phyloP scores from a whole-genome alignment of 2,888 invertebrate species.

The Melikaiella ostensackeni region DNA sequence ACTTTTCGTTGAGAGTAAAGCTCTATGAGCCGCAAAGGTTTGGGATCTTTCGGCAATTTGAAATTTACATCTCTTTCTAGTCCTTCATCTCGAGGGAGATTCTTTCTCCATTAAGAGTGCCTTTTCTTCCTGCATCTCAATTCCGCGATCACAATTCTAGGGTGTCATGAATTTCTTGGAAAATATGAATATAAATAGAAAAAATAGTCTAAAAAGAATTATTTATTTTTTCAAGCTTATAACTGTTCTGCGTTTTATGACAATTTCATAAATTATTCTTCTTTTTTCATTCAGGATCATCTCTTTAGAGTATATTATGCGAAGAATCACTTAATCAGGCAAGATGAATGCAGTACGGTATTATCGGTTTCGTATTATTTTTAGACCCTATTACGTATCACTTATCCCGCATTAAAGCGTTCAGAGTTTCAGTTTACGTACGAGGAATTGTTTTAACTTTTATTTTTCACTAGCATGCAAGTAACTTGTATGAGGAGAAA shows the following conservation, averaged over 20 bases:
- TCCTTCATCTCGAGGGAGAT: constrained; percentile 7
- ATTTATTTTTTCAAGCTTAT: too few relatives aligned
- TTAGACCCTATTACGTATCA: background rate
- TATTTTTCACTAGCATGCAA: too few relatives aligned
- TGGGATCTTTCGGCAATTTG: background rate
- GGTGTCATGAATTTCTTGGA: background rate
- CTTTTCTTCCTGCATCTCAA: background rate
- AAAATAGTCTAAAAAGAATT: too few relatives aligned
- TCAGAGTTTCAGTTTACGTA: too few relatives aligned
- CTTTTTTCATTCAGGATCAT: background rate
- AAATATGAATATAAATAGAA: background rate
- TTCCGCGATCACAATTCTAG: background rate
- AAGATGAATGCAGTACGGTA: background rate
- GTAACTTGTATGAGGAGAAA: too few relatives aligned
- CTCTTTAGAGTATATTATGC: constrained; percentile 1
- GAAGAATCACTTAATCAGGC: constrained; percentile 4
- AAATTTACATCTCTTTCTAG: constrained; percentile 12
- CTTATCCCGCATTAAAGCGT: too few relatives aligned
- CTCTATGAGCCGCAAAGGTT: background rate
- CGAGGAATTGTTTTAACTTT: too few relatives aligned
- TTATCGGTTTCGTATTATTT: constrained; percentile 23
- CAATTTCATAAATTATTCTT: background rate
- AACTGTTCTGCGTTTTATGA: background rate
- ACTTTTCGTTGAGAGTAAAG: background rate
- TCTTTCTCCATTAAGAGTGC: background rate